A percentile compares a stretch with the other conserved stretches of the same genome.
Conservation (phyloP, 1,140 invertebrate species). For the Drosophila suzukii region DNA sequence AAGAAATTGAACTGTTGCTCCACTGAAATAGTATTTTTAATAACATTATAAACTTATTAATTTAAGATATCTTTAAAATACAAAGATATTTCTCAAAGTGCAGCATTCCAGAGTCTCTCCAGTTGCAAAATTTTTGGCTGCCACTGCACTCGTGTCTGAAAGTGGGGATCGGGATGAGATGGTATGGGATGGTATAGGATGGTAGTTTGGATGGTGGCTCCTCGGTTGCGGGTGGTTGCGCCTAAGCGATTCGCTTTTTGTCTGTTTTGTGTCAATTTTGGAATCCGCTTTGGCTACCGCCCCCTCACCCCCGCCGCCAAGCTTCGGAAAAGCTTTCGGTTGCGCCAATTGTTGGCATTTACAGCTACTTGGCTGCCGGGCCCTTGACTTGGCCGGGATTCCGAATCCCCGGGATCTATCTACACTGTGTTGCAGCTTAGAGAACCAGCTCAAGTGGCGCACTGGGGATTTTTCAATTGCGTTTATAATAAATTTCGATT, state of each 20-base stretch:
- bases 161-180: constrained; percentile 1
- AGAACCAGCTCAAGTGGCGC: constrained; percentile 65
- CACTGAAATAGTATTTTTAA: too few relatives aligned
- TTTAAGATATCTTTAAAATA: not conserved
- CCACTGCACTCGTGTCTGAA: constrained; percentile 34
- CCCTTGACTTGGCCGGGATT: constrained; percentile 40
- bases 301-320: constrained; percentile 5
- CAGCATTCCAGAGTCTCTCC: constrained; percentile 23
- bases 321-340: constrained; percentile 49
- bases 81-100: not conserved
- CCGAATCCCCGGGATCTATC: constrained; percentile 22
- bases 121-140: constrained; percentile 40
- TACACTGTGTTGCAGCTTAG: constrained; percentile 29
- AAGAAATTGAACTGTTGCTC: too few relatives aligned
- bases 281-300: constrained; percentile 75
- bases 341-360: constrained; percentile 77
- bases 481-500: constrained; percentile 82
- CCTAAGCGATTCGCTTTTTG: constrained; percentile 81
- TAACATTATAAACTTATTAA: not conserved
- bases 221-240: constrained; percentile 63
- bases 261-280: constrained; percentile 82
- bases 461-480: constrained; percentile 79
- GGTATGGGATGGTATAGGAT: not conserved
- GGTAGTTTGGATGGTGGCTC: not conserved
- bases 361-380: constrained; percentile 73